A percentile compares a stretch with the other conserved stretches of the same genome.
Evolutionary conservation across 2,797 vertebrate species (phyloP).

Genomic region (Sarcophilus harrisii): DNA sequence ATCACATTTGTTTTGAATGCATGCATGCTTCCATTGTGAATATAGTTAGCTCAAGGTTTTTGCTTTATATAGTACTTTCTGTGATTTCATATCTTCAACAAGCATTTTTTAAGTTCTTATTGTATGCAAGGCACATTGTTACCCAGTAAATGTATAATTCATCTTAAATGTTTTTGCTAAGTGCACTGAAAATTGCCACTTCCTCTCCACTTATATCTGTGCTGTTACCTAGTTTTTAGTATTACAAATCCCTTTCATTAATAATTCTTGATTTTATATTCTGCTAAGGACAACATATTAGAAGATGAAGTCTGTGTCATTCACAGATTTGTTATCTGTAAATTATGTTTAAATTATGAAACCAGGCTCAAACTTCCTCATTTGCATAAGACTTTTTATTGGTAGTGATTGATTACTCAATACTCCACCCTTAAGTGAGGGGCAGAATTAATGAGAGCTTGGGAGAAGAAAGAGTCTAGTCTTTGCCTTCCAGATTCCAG

Average conservation of each 20-base stretch:
- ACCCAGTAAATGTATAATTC: not conserved
- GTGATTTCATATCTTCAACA: not conserved
- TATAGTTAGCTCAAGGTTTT: not conserved
- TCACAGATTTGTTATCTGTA: constrained; percentile 9
- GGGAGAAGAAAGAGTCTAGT: not conserved
- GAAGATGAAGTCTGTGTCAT: constrained; percentile 17
- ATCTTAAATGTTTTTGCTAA: constrained; percentile 38
- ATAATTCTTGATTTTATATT: constrained; percentile 21
- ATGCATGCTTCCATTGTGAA: not conserved
- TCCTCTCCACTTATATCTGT: not conserved
- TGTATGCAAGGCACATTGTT: not conserved
- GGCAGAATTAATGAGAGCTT: not conserved
- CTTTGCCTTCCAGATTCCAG: not conserved
- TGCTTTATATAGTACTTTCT: constrained; percentile 33
- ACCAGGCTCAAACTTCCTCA: not conserved
- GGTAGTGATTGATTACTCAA: not conserved
- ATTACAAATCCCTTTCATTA: not conserved
- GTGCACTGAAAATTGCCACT: not conserved
- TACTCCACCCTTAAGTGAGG: not conserved
- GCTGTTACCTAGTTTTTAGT: not conserved
- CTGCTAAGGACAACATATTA: not conserved
- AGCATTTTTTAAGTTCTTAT: not conserved
- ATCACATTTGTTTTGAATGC: not conserved
- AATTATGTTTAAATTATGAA: not conserved
- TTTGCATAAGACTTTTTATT: not conserved